Evolutionary conservation across 2,797 vertebrate genomes (phyloP).

Genomic region (Momotus momota): DNA sequence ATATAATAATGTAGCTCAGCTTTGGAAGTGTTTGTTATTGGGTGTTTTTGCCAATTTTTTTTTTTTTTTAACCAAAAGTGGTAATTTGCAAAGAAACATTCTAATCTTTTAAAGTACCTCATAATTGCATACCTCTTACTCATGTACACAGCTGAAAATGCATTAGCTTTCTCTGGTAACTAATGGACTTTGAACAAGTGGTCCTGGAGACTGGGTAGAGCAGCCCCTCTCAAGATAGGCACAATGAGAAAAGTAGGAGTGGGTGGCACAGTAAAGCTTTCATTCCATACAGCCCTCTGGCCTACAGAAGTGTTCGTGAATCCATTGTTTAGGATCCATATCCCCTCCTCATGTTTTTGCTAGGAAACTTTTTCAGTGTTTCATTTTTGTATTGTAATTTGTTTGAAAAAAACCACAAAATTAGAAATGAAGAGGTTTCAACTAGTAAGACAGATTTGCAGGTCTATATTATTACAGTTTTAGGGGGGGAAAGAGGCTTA

Average conservation of each 20-base stretch:
- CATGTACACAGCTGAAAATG: not conserved
- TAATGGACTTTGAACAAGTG: not conserved
- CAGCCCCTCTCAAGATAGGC: not conserved
- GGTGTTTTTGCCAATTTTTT: not conserved
- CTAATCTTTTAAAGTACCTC: not conserved
- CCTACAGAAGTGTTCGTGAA: not conserved
- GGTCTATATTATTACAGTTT: not conserved
- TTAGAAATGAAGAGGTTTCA: not conserved
- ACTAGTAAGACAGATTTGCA: not conserved
- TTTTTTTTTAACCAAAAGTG: not conserved
- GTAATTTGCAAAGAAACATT: not conserved
- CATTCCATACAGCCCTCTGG: not conserved
- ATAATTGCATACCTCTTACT: not conserved
- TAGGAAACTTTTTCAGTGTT: not conserved
- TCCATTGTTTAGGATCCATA: not conserved
- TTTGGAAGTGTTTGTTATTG: not conserved
- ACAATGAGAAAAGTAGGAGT: not conserved
- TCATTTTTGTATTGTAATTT: not conserved
- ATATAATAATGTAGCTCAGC: not conserved
- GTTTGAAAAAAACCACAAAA: not conserved
- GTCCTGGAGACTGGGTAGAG: not conserved
- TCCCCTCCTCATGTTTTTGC: not conserved
- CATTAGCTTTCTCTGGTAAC: not conserved
- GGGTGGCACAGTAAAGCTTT: not conserved
- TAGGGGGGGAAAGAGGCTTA: not conserved